These are phyloP conservation scores for Oreochromis grahami DNA, from an alignment of 2,797 vertebrate genomes.

Conservation along the genomic window DNA sequence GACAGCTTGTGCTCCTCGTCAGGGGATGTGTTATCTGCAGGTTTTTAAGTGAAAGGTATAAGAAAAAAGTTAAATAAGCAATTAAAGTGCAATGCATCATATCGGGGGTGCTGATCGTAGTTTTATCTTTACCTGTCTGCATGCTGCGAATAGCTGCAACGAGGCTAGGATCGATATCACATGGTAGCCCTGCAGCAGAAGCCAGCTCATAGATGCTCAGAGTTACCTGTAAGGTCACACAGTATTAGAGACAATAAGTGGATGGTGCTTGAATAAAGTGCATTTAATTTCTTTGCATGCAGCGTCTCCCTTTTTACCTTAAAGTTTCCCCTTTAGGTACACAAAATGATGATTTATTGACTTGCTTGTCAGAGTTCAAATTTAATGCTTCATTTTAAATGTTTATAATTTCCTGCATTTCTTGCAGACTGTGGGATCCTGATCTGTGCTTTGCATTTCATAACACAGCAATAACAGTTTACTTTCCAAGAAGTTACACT, in stretches of 20 bases:
- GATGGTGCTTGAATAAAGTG: background rate
- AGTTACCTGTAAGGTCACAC: constrained; percentile 75
- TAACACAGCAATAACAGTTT: background rate
- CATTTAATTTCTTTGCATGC: background rate
- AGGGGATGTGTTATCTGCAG: constrained; percentile 78
- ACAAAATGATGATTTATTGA: rapidly evolving
- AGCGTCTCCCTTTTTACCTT: background rate
- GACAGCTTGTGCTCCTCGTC: constrained; percentile 92
- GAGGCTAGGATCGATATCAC: constrained; percentile 86
- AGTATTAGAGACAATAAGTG: background rate
- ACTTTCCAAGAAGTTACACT: background rate
- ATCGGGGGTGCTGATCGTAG: background rate
- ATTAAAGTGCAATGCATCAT: background rate
- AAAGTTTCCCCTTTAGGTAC: rapidly evolving
- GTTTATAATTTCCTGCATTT: background rate
- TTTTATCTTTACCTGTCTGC: constrained; percentile 77
- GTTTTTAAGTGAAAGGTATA: background rate
- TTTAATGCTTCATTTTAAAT: background rate
- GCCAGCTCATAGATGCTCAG: constrained; percentile 87
- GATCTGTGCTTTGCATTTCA: background rate
- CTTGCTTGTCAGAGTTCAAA: background rate
- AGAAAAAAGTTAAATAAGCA: background rate
- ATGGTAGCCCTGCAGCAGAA: constrained; percentile 84
- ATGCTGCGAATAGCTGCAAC: constrained; percentile 79
- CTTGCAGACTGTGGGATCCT: background rate